phyloP scores from a whole-genome alignment of 2,797 vertebrate species.

The Phrynocephalus forsythii region DNA sequence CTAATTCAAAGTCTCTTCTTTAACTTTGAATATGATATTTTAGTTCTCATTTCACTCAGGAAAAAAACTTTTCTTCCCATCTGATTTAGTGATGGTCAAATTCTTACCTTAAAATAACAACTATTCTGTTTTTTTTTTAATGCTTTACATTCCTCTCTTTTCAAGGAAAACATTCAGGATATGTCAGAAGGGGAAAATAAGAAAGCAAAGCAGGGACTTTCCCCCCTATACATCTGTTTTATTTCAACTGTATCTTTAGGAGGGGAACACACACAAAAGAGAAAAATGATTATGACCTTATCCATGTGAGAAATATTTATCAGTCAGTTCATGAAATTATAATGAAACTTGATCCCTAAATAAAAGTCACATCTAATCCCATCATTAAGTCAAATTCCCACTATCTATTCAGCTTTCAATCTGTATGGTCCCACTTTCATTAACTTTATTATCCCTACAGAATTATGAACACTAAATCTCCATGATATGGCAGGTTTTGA shows the following conservation, averaged over 20 bases:
- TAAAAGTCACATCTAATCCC: not conserved
- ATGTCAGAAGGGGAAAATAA: not conserved
- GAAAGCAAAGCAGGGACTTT: not conserved
- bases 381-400: conserved; percentile 36
- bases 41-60: conserved; percentile 36
- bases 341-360: not conserved
- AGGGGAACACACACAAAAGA: not conserved
- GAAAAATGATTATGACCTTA: conserved; percentile 26
- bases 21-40: conserved; percentile 43
- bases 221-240: not conserved
- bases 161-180: not conserved
- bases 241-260: not conserved
- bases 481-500: not conserved
- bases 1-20: conserved; percentile 47
- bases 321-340: conserved; percentile 21
- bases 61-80: not conserved
- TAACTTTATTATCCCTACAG: not conserved
- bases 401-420: not conserved
- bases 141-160: not conserved
- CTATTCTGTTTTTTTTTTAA: not conserved
- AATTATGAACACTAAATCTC: conserved; percentile 7
- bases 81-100: conserved; percentile 7
- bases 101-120: conserved; percentile 20
- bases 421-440: not conserved
- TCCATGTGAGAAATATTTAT: conserved; percentile 35